Evolutionary conservation across 2,888 invertebrate species (phyloP).

Genomic region (Amblyjoppa proteus): DNA sequence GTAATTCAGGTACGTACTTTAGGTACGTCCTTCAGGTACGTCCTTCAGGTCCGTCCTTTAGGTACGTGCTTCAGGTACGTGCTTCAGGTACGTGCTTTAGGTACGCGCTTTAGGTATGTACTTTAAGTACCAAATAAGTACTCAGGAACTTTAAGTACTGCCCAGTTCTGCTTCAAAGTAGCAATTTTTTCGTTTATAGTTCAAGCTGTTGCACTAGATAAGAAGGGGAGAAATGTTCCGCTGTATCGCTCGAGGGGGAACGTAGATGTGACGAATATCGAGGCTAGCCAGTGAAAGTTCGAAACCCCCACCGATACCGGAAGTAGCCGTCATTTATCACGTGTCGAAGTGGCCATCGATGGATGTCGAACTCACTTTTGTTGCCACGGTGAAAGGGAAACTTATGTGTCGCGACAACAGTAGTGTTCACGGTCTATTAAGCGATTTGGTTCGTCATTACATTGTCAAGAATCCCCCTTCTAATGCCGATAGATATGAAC

Average conservation of each 20-base stretch:
- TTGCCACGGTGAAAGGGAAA: conserved; percentile 39
- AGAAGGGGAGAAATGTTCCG: too few relatives aligned
- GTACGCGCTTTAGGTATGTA: too few relatives aligned
- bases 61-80: too few relatives aligned
- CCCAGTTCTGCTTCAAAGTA: too few relatives aligned
- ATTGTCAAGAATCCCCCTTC: conserved; percentile 6
- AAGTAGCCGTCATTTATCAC: conserved; percentile 74
- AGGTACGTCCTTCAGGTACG: too few relatives aligned
- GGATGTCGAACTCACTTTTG: conserved; percentile 25
- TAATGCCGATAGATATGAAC: background rate
- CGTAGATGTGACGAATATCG: background rate
- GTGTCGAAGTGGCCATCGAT: conserved; percentile 66
- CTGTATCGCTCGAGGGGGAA: too few relatives aligned
- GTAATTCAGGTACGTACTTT: too few relatives aligned
- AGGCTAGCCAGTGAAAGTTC: background rate
- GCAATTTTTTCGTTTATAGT: background rate
- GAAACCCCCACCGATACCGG: conserved; percentile 64
- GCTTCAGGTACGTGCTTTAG: too few relatives aligned
- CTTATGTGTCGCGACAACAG: conserved; percentile 15
- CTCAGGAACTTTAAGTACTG: too few relatives aligned
- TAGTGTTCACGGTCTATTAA: conserved; percentile 37
- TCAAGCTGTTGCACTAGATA: too few relatives aligned
- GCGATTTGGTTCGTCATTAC: conserved; percentile 9
- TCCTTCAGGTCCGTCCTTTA: too few relatives aligned
- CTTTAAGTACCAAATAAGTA: too few relatives aligned